Evolutionary conservation across 2,888 invertebrate genomes (phyloP), one percentile per base, ranked within the genome.

Genomic region (Octodonta nipae): DNA sequence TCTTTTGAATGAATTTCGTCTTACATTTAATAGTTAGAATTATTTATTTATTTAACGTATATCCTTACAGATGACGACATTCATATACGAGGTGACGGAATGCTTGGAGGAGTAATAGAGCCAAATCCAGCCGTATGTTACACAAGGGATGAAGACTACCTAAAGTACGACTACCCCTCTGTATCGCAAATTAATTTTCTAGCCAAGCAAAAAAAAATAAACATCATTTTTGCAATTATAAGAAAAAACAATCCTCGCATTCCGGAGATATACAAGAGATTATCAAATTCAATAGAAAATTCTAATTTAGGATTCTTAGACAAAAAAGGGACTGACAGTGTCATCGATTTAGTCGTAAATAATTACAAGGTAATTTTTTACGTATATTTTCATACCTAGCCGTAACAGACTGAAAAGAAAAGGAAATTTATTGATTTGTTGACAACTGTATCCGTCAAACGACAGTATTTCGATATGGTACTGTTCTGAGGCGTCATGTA

Each of bases 81-180:
- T 50, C 89, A 89, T 55, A 58, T 63, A 43, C 85, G 84, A 15
- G 82, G 85, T 1, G 85, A 87, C 54, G 86, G 85, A 26, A 75
- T 75, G 63, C 57, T 71, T 17, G 75, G 68, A 1, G 79, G 79
- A 1, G 70, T 79, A 13, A 64, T 74, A 15, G 66, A 73, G 44
- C 80, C 82, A 0, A 81, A 81, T 46, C 81, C 83, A 50, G 79
- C 75, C 1, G 52, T 64, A 39, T 84, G 84, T 45, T 74, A 83
- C 47, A 65, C 76, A 45, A 30, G 56, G 17, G 46, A 66, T 5
- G 62, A 72, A 4, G 66, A 71, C 40, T 54, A 37, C 29, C 35
- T 68, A 7, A 55, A 61, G 28, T 70, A 72, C 63, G 87, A 88
- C 57, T 88, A 87, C 56, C 87, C 87, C 1, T 83, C 85, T 1